Percentiles rank a stretch among this genome's conserved stretches.
These are phyloP conservation scores for Mus minutoides DNA, from an alignment of 2,797 vertebrate species.

Conservation along the genomic window DNA sequence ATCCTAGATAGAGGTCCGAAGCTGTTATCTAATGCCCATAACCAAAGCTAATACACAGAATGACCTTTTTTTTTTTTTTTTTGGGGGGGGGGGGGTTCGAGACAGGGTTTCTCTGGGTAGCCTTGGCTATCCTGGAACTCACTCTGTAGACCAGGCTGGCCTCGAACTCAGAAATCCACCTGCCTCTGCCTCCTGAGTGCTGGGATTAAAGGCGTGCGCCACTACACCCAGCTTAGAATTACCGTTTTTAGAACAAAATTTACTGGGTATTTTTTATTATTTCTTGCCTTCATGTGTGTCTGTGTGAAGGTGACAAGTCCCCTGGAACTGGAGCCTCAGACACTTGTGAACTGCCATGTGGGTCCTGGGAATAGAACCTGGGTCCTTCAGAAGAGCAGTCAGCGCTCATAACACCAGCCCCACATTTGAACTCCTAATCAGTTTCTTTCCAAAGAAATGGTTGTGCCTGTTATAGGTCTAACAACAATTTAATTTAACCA, in stretches of 20 bases:
- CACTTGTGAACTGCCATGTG: neutral
- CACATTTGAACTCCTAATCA: neutral
- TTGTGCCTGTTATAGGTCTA: neutral
- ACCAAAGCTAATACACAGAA: neutral
- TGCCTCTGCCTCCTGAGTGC: too few species aligned
- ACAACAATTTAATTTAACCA: slow-evolving; percentile 10
- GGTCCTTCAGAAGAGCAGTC: neutral
- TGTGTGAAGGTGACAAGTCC: neutral
- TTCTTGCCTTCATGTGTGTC: neutral
- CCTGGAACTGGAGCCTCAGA: neutral
- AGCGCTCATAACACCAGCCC: neutral
- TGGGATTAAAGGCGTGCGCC: too few species aligned
- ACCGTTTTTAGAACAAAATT: neutral
- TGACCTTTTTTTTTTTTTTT: too few species aligned
- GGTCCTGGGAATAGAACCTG: neutral
- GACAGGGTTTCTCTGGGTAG: too few species aligned
- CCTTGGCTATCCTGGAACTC: too few species aligned
- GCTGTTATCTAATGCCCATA: neutral
- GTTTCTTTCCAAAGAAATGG: slow-evolving; percentile 10
- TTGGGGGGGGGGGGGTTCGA: too few species aligned
- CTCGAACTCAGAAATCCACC: too few species aligned
- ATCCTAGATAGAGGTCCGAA: neutral
- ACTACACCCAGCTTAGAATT: too few species aligned
- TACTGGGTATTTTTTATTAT: neutral
- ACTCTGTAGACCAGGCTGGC: too few species aligned